phyloP scores from a whole-genome alignment of 1,140 invertebrate species.

The Lordiphosa stackelbergi region DNA sequence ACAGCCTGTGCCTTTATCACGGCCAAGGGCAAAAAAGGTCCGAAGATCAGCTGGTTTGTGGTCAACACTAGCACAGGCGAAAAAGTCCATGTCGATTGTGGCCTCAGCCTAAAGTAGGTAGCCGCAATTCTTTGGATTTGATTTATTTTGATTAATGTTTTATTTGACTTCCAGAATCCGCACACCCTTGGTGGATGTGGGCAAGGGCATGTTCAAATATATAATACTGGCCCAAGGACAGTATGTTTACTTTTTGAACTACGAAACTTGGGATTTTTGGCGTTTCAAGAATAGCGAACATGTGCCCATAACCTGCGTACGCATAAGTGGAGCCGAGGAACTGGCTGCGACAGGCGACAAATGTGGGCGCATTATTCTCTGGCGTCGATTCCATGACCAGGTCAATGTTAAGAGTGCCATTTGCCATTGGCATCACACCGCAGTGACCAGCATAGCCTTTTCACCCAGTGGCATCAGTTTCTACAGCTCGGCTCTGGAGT shows the following conservation, averaged over 20 bases:
- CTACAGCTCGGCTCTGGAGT: conserved; percentile 88
- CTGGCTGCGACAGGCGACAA: conserved; percentile 85
- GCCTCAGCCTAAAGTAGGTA: conserved; percentile 47
- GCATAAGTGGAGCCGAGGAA: conserved; percentile 83
- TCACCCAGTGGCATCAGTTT: conserved; percentile 83
- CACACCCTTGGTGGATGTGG: conserved; percentile 47
- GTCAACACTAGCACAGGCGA: conserved; percentile 47
- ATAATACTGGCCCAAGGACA: conserved; percentile 67
- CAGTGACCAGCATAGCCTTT: conserved; percentile 84
- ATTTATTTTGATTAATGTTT: conserved; percentile 5
- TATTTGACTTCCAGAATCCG: conserved; percentile 19
- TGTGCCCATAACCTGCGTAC: conserved; percentile 82
- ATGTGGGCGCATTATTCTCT: conserved; percentile 83
- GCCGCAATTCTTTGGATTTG: neutral
- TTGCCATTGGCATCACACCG: conserved; percentile 89
- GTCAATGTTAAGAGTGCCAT: conserved; percentile 46
- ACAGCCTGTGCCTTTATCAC: conserved; percentile 57
- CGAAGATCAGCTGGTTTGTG: conserved; percentile 34
- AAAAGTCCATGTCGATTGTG: conserved; percentile 21
- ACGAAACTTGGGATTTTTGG: conserved; percentile 51
- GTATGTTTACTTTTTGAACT: conserved; percentile 71
- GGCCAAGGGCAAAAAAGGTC: conserved; percentile 19
- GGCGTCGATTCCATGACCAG: conserved; percentile 78
- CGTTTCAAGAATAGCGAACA: conserved; percentile 69
- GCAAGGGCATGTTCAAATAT: conserved; percentile 57